phyloP scores from a whole-genome alignment of 1,140 invertebrate genomes.

The Hydropsyche tenuis region DNA sequence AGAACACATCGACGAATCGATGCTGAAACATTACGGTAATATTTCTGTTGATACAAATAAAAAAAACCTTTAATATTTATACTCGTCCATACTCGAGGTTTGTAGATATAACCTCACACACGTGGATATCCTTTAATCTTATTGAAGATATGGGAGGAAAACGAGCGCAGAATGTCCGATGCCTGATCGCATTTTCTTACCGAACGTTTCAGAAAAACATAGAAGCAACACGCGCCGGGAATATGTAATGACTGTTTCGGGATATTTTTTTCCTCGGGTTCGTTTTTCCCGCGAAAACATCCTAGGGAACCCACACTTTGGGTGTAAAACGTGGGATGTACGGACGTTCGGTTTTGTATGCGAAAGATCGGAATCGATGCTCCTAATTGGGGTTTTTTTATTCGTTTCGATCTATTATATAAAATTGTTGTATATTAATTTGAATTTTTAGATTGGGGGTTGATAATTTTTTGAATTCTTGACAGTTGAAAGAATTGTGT shows the following conservation, averaged over 20 bases:
- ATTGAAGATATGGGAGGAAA: slow-evolving; percentile 43
- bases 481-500: too few relatives aligned
- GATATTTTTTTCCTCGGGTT: slow-evolving; percentile 16
- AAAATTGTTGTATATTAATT: too few relatives aligned
- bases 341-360: too few relatives aligned
- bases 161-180: slow-evolving; percentile 44
- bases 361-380: too few relatives aligned
- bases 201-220: slow-evolving; percentile 42
- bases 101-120: background rate
- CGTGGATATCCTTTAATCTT: slow-evolving; percentile 45
- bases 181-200: slow-evolving; percentile 42
- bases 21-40: slow-evolving; percentile 28
- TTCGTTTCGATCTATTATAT: too few relatives aligned
- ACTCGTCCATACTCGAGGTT: background rate
- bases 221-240: slow-evolving; percentile 39
- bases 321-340: too few relatives aligned
- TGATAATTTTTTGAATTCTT: too few relatives aligned
- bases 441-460: too few relatives aligned
- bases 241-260: slow-evolving; percentile 41
- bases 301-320: background rate
- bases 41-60: slow-evolving; percentile 12
- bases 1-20: slow-evolving; percentile 29
- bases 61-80: slow-evolving; percentile 22
- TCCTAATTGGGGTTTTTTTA: too few relatives aligned
- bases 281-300: background rate